These are phyloP conservation scores for Eptesicus fuscus DNA, from an alignment of 2,113 vertebrate genomes.

Conservation along the genomic window DNA sequence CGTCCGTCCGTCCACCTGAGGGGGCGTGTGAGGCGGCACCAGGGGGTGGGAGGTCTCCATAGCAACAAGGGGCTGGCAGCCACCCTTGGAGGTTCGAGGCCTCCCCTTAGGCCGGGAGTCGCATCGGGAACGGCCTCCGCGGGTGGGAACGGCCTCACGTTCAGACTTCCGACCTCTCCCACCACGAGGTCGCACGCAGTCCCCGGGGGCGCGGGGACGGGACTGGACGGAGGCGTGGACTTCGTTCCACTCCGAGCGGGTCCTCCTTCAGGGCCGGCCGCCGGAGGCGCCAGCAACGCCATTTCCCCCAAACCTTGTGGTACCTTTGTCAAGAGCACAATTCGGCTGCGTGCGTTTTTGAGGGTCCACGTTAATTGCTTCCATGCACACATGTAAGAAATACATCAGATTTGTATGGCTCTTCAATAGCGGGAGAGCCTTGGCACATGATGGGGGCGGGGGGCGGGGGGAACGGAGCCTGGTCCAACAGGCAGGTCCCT, in stretches of 20 bases:
- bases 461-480: accelerated
- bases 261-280: neutral
- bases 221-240: accelerated
- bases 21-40: accelerated
- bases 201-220: neutral
- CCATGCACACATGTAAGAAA: neutral
- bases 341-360: accelerated
- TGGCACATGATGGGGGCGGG: too few relatives aligned
- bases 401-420: neutral
- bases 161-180: neutral
- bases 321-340: accelerated
- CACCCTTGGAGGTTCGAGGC: neutral
- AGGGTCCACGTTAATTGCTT: neutral
- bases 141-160: too few relatives aligned
- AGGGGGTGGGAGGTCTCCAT: accelerated
- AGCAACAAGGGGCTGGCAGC: neutral
- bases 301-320: neutral
- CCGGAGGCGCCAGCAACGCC: neutral
- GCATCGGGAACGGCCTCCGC: too few relatives aligned
- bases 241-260: neutral
- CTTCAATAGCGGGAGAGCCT: neutral
- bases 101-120: neutral
- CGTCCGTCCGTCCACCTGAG: neutral
- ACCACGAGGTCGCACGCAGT: neutral
- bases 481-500: neutral